A percentile compares a stretch with the other conserved stretches of the same genome.
These are phyloP conservation scores for Clusia tigrina DNA, from an alignment of 2,888 invertebrate species.

Conservation along the genomic window DNA sequence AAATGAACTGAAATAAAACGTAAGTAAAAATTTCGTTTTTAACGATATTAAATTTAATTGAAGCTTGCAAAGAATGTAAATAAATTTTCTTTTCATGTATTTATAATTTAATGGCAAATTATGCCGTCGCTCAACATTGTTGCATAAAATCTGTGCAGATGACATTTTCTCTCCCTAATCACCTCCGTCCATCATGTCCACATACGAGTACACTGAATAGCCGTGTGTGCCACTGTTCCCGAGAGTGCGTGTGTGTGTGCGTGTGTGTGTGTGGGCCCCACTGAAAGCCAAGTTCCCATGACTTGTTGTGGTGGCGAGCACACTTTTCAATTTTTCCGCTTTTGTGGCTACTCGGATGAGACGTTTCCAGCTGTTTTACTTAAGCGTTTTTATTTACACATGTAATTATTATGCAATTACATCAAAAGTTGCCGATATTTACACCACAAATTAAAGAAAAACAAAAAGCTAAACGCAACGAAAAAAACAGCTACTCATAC, in stretches of 20 bases:
- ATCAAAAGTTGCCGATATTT: not conserved
- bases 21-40: no score
- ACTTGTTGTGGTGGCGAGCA: no score
- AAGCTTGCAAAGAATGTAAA: not conserved
- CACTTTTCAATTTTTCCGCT: not conserved
- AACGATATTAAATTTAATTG: no score
- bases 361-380: not conserved
- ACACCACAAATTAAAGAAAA: no score
- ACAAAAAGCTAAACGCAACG: no score
- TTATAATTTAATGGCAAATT: not conserved
- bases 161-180: no score
- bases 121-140: not conserved
- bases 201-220: no score
- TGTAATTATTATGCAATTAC: not conserved
- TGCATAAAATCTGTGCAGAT: not conserved
- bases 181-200: no score
- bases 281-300: not conserved
- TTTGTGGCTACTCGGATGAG: not conserved
- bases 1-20: no score
- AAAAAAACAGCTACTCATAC: no score
- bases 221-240: no score
- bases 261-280: not conserved
- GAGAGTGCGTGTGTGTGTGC: not conserved
- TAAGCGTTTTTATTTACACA: not conserved
- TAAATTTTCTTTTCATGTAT: no score